Evolutionary conservation across 2,113 vertebrate genomes (phyloP), one percentile per base, ranked within the genome.

Genomic region (Dromaius novaehollandiae): DNA sequence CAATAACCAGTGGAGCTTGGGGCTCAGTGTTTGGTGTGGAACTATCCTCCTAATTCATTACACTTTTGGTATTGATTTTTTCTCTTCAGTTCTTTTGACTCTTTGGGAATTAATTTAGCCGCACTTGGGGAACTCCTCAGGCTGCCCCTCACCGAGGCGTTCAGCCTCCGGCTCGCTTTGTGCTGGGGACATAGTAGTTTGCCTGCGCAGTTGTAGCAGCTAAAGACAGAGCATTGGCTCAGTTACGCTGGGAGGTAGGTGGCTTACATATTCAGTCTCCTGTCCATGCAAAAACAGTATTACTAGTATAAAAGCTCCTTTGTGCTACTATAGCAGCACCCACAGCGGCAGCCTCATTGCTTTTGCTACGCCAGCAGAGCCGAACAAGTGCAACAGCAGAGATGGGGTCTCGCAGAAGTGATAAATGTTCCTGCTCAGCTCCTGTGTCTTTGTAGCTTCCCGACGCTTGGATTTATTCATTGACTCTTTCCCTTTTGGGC

Each of bases 261-360:
- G 40, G 34, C 60, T 93, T 81, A 68, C 32, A 90, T 46, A 21
- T 0, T 61, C 68, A 82, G 69, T 82, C 26, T 20, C 88, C 38
- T 85, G 78, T 68, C 56, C 2, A 0, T 50, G 50, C 25, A 95
- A 86, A 95, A 86, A 68, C 36, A 66, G 60, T 16, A 38, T 58
- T 91, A 60, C 16, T 2, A 1, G 46, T 76, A 66, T 85, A 66
- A 94, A 95, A 93, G 42, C 87, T 89, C 78, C n/a, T 85, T 88
- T 85, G 63, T 82, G 85, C 89, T 86, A 42, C 71, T 82, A 79
- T 17, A 85, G 69, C 81, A 87, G 60, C 42, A 48, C 68, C 60
- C 76, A 80, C n/a, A 73, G 46, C 1, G 0, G 53, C 69, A 44
- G 63, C 36, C 3, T 0, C 7, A 2, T n/a, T 69, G 56, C 38